Evolutionary conservation across 2,797 vertebrate species (phyloP).

Genomic region (Micropoecilia bifurca): DNA sequence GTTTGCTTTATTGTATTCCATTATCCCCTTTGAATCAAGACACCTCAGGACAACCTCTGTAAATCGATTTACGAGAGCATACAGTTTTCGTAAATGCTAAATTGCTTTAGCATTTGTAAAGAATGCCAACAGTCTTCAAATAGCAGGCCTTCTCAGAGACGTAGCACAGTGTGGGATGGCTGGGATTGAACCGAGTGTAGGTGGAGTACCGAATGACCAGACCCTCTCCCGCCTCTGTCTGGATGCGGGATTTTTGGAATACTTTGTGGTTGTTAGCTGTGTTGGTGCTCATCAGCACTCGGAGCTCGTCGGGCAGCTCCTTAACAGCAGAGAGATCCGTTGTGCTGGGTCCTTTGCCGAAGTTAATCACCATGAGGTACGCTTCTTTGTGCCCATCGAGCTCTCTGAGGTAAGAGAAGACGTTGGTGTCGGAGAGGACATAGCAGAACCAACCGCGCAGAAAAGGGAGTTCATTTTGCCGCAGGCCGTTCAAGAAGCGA

Average conservation of each 20-base stretch:
- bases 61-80: not conserved
- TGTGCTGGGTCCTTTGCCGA: conserved; percentile 75
- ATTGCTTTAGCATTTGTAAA: conserved; percentile 85
- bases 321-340: conserved; percentile 79
- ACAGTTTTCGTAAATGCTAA: too few species aligned
- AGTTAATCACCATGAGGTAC: conserved; percentile 92
- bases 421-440: conserved; percentile 74
- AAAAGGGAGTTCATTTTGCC: conserved; percentile 81
- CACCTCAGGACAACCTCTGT: not conserved
- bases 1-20: conserved; percentile 34
- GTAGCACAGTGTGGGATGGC: conserved; percentile 82
- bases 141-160: conserved; percentile 93
- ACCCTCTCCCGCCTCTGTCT: conserved; percentile 86
- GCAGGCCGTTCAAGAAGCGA: conserved; percentile 83
- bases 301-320: conserved; percentile 80
- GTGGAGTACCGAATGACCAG: conserved; percentile 87
- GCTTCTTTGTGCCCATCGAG: conserved; percentile 85
- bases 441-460: conserved; percentile 93
- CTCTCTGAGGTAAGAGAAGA: conserved; percentile 89
- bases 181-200: conserved; percentile 75
- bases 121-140: conserved; percentile 81
- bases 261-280: conserved; percentile 51
- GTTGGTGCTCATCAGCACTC: conserved; percentile 85
- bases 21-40: not conserved
- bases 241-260: conserved; percentile 74